Percentiles rank a stretch among this genome's conserved stretches.
phyloP scores from a whole-genome alignment of 1,140 invertebrate species.

The Brachionus manjavacas region DNA sequence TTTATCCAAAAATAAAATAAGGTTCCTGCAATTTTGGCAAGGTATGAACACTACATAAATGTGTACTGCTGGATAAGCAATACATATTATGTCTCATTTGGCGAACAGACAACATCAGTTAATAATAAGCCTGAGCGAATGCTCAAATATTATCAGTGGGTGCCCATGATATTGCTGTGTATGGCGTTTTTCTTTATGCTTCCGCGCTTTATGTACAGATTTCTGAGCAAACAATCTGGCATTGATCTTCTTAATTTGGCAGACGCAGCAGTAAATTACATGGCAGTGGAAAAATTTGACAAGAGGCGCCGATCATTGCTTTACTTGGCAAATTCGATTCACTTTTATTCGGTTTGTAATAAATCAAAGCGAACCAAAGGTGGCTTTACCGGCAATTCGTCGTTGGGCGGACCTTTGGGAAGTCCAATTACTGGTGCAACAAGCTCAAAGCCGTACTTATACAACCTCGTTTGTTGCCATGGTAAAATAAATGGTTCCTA shows the following conservation, averaged over 20 bases:
- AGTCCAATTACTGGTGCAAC: constrained; percentile 14
- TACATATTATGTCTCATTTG: constrained; percentile 39
- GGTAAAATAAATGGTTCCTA: constrained; percentile 59
- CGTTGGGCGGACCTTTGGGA: background rate
- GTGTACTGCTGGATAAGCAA: constrained; percentile 41
- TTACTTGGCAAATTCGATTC: constrained; percentile 33
- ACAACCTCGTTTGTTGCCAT: constrained; percentile 30
- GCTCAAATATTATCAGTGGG: constrained; percentile 59
- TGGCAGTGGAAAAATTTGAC: constrained; percentile 41
- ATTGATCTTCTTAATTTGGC: constrained; percentile 37
- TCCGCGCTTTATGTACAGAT: constrained; percentile 54
- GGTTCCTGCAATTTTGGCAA: constrained; percentile 27
- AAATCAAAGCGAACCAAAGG: constrained; percentile 21
- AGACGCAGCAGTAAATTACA: constrained; percentile 37
- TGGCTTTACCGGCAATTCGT: background rate
- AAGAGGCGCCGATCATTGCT: background rate
- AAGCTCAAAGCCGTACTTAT: constrained; percentile 31
- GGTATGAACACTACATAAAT: constrained; percentile 39
- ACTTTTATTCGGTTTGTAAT: constrained; percentile 39
- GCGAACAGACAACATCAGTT: constrained; percentile 30
- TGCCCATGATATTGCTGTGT: constrained; percentile 56
- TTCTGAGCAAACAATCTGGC: constrained; percentile 44
- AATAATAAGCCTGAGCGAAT: constrained; percentile 44
- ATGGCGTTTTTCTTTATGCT: constrained; percentile 56
- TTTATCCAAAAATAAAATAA: background rate